Evolutionary conservation across 1,140 invertebrate genomes (phyloP).

Genomic region (Vanessa tameamea): DNA sequence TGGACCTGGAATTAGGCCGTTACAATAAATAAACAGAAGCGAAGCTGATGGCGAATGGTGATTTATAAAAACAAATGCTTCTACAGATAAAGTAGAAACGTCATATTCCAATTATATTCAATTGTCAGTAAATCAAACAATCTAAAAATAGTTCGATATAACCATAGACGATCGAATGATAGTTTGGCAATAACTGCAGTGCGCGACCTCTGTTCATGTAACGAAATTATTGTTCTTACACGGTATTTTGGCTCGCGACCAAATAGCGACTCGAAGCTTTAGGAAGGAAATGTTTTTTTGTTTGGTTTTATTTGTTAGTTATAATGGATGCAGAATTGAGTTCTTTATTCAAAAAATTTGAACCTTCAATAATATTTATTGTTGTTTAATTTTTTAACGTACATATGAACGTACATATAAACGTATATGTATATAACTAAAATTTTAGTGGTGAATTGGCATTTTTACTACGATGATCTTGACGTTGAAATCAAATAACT

Average conservation of each 20-base stretch:
- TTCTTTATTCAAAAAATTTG: background rate
- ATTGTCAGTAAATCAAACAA: slow-evolving; percentile 8
- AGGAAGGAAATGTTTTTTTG: slow-evolving; percentile 20
- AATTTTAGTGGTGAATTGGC: too few relatives aligned
- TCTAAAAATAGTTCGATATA: slow-evolving; percentile 12
- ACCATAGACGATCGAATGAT: slow-evolving; percentile 16
- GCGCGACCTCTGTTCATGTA: slow-evolving; percentile 19
- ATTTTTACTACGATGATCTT: too few relatives aligned
- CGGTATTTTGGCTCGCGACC: slow-evolving; percentile 20
- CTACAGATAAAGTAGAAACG: background rate
- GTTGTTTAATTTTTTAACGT: too few relatives aligned
- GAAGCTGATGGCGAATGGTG: too few relatives aligned
- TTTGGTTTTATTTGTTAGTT: background rate
- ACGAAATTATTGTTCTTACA: slow-evolving; percentile 21
- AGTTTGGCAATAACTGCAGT: slow-evolving; percentile 23
- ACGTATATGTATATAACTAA: too few relatives aligned
- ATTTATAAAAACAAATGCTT: background rate
- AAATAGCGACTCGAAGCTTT: background rate
- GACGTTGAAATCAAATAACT: too few relatives aligned
- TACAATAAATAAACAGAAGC: too few relatives aligned
- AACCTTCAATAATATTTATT: too few relatives aligned
- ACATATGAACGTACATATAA: too few relatives aligned
- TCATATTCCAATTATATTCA: background rate
- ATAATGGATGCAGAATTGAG: too few relatives aligned
- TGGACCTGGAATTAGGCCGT: too few relatives aligned